Evolutionary conservation across 1,140 invertebrate species (phyloP).

Genomic region (Conopomorpha cramerella): DNA sequence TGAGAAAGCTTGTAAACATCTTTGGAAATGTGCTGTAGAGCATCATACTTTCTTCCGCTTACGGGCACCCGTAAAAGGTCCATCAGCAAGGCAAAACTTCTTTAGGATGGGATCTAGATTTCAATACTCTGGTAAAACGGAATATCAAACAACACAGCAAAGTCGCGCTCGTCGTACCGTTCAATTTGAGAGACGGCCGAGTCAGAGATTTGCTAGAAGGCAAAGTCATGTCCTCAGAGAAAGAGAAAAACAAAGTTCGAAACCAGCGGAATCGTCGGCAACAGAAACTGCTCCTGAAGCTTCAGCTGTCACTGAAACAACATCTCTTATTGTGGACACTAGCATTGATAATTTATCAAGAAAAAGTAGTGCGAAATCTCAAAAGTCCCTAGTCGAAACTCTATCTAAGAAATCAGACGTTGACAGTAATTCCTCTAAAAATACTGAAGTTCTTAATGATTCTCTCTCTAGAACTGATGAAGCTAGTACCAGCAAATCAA

Average conservation of each 20-base stretch:
- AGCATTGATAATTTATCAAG: constrained; percentile 41
- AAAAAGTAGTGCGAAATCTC: constrained; percentile 55
- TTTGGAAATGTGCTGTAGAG: constrained; percentile 99
- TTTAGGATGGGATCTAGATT: constrained; percentile 97
- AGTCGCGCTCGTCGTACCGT: constrained; percentile 88
- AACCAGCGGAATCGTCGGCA: constrained; percentile 40
- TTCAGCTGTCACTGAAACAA: constrained; percentile 24
- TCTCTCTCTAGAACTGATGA: too few species aligned
- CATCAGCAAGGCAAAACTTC: constrained; percentile 90
- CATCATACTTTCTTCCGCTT: constrained; percentile 98
- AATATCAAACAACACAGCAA: constrained; percentile 92
- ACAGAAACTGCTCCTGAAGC: constrained; percentile 30
- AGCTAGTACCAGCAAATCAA: constrained; percentile 48
- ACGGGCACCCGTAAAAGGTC: constrained; percentile 86
- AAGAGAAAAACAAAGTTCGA: constrained; percentile 65
- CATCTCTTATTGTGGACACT: constrained; percentile 28
- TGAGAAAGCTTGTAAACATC: constrained; percentile 97
- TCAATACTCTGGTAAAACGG: constrained; percentile 91
- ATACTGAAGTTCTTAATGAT: too few species aligned
- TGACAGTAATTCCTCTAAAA: too few species aligned
- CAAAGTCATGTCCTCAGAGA: constrained; percentile 84
- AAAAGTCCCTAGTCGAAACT: too few species aligned
- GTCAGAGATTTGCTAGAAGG: constrained; percentile 91
- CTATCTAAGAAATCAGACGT: too few species aligned
- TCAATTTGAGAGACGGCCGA: constrained; percentile 93